Percentiles rank a stretch among this genome's conserved stretches.
phyloP scores from a whole-genome alignment of 1,140 invertebrate species.

The Bombyx mori region ASM3026992v2 NC_085124.1:1292001-1292500 shows the following conservation, averaged over 20 bases:
- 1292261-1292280: slow-evolving; percentile 49
- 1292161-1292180: slow-evolving; percentile 42
- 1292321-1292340: slow-evolving; percentile 44
- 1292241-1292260: slow-evolving; percentile 54
- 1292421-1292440: slow-evolving; percentile 52
- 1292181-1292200: slow-evolving; percentile 50
- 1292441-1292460: slow-evolving; percentile 45
- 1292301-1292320: slow-evolving; percentile 10
- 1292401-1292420: slow-evolving; percentile 52
- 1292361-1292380: slow-evolving; percentile 35
- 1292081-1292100: slow-evolving; percentile 50
- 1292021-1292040: slow-evolving; percentile 51
- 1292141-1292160: slow-evolving; percentile 38
- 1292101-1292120: slow-evolving; percentile 54
- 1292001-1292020: too few relatives aligned
- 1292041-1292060: slow-evolving; percentile 62
- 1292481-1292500: slow-evolving; percentile 34
- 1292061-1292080: slow-evolving; percentile 54
- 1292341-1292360: slow-evolving; percentile 49
- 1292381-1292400: slow-evolving; percentile 47
- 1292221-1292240: slow-evolving; percentile 46
- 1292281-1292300: slow-evolving; percentile 42
- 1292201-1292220: slow-evolving; percentile 54
- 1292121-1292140: slow-evolving; percentile 47
- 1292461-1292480: slow-evolving; percentile 23